Evolutionary conservation across 2,888 invertebrate genomes (phyloP).

Genomic region (Heteromyza rotundicornis): DNA sequence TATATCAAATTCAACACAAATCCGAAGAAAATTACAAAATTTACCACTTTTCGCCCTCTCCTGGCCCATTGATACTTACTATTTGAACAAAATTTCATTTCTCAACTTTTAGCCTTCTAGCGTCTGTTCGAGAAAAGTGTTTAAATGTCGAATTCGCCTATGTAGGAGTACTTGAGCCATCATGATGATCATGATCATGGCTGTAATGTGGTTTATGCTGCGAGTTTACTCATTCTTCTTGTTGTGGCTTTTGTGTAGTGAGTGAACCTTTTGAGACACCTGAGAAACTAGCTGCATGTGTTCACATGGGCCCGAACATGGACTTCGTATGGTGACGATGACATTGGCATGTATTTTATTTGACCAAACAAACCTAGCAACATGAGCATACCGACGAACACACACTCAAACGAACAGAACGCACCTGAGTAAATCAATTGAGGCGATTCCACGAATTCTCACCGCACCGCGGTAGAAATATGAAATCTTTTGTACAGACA

Average conservation of each 20-base stretch:
- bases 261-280: constrained; percentile 48
- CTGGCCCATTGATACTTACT: too few species aligned
- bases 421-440: constrained; percentile 64
- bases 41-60: too few species aligned
- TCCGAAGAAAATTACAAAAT: too few species aligned
- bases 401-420: constrained; percentile 30
- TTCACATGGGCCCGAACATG: constrained; percentile 35
- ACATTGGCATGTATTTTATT: background rate
- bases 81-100: too few species aligned
- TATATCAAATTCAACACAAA: too few species aligned
- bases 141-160: background rate
- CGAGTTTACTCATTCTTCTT: background rate
- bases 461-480: constrained; percentile 23
- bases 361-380: background rate
- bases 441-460: constrained; percentile 60
- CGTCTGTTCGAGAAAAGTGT: background rate
- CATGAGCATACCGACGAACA: too few species aligned
- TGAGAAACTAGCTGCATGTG: constrained; percentile 55
- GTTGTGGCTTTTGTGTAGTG: background rate
- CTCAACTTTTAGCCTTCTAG: background rate
- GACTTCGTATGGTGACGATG: background rate
- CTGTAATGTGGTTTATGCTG: constrained; percentile 4
- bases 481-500: constrained; percentile 2
- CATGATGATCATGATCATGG: constrained; percentile 16
- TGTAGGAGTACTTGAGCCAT: background rate